Conservation (phyloP, 2,888 invertebrate species). For the Parnassius glacialis region DNA sequence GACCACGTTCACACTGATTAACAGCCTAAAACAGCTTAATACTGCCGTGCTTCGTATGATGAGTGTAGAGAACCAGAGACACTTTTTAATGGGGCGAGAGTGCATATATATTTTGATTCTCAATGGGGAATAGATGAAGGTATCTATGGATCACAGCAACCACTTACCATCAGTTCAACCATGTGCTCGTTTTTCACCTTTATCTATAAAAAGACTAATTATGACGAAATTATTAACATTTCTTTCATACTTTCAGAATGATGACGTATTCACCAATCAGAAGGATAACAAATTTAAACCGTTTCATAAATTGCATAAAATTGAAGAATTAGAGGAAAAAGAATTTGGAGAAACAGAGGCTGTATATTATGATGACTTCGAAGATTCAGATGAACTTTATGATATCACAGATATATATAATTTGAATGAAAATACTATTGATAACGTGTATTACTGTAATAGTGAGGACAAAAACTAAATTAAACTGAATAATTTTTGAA, state of each 20-base stretch:
- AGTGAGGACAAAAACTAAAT: conserved; percentile 3
- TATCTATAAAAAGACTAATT: too few relatives aligned
- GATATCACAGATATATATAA: conserved; percentile 20
- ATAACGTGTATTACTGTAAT: conserved; percentile 9
- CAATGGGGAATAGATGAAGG: too few relatives aligned
- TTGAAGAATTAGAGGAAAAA: not conserved
- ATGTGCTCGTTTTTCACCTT: too few relatives aligned
- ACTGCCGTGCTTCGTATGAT: too few relatives aligned
- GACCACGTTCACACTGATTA: too few relatives aligned
- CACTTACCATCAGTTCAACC: too few relatives aligned
- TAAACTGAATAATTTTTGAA: not conserved
- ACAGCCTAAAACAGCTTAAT: too few relatives aligned
- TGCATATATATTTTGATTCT: too few relatives aligned
- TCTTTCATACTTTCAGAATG: conserved; percentile 16
- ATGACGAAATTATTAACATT: not conserved
- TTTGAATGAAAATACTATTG: conserved; percentile 4
- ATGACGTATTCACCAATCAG: not conserved
- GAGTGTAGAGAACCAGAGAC: too few relatives aligned
- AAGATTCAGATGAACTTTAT: conserved; percentile 11
- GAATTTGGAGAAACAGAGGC: conserved; percentile 12
- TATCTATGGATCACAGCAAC: too few relatives aligned
- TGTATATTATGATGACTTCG: conserved; percentile 3
- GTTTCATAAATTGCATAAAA: conserved; percentile 14
- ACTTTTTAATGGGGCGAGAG: too few relatives aligned
- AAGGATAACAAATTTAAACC: conserved; percentile 16